Evolutionary conservation across 2,113 vertebrate genomes (phyloP).

Genomic region (Echinops telfairi): DNA sequence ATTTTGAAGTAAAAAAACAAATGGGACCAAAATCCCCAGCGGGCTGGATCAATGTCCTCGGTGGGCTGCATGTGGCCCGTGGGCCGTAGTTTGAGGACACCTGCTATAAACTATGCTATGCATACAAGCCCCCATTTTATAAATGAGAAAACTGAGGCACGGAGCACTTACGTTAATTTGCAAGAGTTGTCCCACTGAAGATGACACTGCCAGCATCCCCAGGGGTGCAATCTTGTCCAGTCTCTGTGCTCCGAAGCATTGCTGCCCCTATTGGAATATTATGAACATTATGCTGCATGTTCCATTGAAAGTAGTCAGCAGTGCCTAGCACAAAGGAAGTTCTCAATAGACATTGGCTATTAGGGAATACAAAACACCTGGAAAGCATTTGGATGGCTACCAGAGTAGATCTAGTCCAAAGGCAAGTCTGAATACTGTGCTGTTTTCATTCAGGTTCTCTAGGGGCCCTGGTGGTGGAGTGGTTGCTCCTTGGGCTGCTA

Average conservation of each 20-base stretch:
- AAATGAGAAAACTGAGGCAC: conserved; percentile 39
- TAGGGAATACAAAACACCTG: background rate
- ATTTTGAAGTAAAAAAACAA: no score
- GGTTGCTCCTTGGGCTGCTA: no score
- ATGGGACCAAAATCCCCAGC: no score
- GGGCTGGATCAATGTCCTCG: no score
- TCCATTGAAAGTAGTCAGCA: conserved; percentile 32
- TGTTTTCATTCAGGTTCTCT: background rate
- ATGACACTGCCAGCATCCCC: background rate
- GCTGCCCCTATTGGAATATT: background rate
- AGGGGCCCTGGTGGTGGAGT: no score
- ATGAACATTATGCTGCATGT: no score
- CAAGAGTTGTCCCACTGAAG: background rate
- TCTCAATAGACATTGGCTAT: background rate
- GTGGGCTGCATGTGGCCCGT: no score
- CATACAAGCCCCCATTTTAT: conserved; percentile 2
- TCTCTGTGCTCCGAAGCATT: background rate
- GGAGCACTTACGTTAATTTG: background rate
- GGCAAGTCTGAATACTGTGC: background rate
- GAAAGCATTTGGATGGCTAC: background rate
- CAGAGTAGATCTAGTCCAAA: conserved; percentile 23
- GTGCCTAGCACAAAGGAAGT: background rate
- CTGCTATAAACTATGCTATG: no score
- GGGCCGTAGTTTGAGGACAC: no score
- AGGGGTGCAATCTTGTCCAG: background rate